Evolutionary conservation across 2,888 invertebrate species (phyloP).

Genomic region (Calameuta filiformis): DNA sequence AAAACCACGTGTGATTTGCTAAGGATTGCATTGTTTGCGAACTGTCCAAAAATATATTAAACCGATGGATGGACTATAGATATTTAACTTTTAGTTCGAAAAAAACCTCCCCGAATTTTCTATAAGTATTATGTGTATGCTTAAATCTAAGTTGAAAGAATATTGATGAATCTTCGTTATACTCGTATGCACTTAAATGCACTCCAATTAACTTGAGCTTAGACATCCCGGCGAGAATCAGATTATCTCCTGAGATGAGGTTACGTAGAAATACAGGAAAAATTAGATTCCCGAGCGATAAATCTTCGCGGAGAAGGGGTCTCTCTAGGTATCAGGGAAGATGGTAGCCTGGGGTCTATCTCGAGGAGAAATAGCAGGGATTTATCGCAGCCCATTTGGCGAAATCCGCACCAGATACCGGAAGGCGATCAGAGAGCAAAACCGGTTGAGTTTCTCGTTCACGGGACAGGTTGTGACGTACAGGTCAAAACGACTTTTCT

Average conservation of each 20-base stretch:
- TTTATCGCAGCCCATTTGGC: not conserved
- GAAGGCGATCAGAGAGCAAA: conserved; percentile 21
- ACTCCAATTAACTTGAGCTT: not conserved
- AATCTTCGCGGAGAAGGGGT: not conserved
- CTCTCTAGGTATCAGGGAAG: not conserved
- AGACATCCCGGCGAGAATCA: not conserved
- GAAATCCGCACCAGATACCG: not conserved
- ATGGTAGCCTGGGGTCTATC: not conserved
- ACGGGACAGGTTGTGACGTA: conserved; percentile 46
- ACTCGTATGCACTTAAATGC: not conserved
- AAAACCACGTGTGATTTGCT: no score
- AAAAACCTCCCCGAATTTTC: no score
- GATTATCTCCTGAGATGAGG: not conserved
- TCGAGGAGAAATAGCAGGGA: not conserved
- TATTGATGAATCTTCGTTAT: not conserved
- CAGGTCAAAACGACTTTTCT: conserved; percentile 42
- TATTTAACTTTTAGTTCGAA: no score
- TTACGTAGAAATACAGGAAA: not conserved
- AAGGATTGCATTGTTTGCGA: no score
- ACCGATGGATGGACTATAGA: no score
- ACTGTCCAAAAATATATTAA: no score
- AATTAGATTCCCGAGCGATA: not conserved
- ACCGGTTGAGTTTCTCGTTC: conserved; percentile 31
- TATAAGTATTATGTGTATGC: not conserved
- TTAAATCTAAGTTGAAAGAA: not conserved